These are phyloP conservation scores for Diprion similis DNA, from an alignment of 1,140 invertebrate species.

Conservation along the genomic window DNA sequence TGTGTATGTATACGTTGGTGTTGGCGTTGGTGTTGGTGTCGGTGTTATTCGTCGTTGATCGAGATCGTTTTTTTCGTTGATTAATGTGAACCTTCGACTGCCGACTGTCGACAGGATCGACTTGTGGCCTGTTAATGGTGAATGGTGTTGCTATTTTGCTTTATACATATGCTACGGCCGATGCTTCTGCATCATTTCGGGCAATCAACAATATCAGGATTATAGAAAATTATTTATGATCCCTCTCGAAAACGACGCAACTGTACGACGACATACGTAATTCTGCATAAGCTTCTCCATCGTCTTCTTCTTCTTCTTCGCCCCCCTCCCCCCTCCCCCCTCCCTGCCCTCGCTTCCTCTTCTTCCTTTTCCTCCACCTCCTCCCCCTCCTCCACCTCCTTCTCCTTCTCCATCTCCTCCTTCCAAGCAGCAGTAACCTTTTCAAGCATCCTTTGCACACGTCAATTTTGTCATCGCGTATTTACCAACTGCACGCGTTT, in stretches of 20 bases:
- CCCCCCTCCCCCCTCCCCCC: neutral
- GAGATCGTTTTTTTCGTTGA: neutral
- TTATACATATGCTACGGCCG: neutral
- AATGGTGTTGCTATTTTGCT: neutral
- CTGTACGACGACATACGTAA: neutral
- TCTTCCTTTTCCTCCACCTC: neutral
- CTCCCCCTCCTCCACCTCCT: neutral
- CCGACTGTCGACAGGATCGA: neutral
- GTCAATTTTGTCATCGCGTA: too few species aligned
- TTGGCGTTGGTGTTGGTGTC: neutral
- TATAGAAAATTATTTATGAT: neutral
- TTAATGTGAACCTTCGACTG: neutral
- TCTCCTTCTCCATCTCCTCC: neutral
- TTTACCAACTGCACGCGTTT: too few species aligned
- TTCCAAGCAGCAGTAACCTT: too few species aligned
- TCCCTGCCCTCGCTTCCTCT: neutral
- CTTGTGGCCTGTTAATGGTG: neutral
- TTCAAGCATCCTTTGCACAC: too few species aligned
- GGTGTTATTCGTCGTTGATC: too few species aligned
- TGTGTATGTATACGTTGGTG: neutral
- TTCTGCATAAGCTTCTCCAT: too few species aligned
- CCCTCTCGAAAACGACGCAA: neutral
- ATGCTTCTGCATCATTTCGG: neutral
- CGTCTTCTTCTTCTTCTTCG: neutral
- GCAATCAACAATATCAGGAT: neutral